Base-by-base conservation (phyloP, 2,113 vertebrate genomes). In the Petrocephalus microphthalmus region DNA sequence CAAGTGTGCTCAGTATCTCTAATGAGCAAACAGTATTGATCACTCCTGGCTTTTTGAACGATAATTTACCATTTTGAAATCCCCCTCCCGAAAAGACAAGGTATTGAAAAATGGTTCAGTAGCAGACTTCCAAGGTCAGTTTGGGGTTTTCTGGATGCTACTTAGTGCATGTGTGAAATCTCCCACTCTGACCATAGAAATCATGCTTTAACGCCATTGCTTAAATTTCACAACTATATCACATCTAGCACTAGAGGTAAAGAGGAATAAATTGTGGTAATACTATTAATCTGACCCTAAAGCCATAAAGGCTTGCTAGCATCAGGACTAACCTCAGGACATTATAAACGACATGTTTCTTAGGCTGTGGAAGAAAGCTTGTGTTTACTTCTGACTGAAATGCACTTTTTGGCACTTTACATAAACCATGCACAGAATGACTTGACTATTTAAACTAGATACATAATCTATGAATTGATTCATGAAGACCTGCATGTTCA, bases 21-120 rank as follows among this genome's bases (percentile, higher is more conserved):
- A 87, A 87, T 87, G 78, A 85, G 52, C 49, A 89, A 89, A 83
- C 45, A 17, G 2, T 87, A 87, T 87, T 57, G 54, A 89, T 87
- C 85, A 49, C 42, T 45, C 42, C 11, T 53, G 84, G 64, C 49
- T 89, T 86, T 71, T 78, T 89, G 88, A 89, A 49, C 53, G 37
- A 51, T 67, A 89, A 57, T 86, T 57, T 78, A 86, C 67, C 84
- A 81, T 89, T 81, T 89, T 86, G 54, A 89, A 81, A 71, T 78
- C 84, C 78, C n/a, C 81, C 33, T n/a, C n/a, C 53, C 49, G 45
- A 87, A 89, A 33, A 87, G 54, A 67, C 17, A 20, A 42, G 29
- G 25, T 57, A 87, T 89, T 87, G 89, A 81, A 89, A 87, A 89
- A 89, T 49, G 89, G 74, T 87, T 87, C 89, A 87, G 52, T 89